A percentile compares a stretch with the other conserved stretches of the same genome.
These are phyloP conservation scores for Gymnobelideus leadbeateri DNA, from an alignment of 2,113 vertebrate species.

Conservation along the genomic window DNA sequence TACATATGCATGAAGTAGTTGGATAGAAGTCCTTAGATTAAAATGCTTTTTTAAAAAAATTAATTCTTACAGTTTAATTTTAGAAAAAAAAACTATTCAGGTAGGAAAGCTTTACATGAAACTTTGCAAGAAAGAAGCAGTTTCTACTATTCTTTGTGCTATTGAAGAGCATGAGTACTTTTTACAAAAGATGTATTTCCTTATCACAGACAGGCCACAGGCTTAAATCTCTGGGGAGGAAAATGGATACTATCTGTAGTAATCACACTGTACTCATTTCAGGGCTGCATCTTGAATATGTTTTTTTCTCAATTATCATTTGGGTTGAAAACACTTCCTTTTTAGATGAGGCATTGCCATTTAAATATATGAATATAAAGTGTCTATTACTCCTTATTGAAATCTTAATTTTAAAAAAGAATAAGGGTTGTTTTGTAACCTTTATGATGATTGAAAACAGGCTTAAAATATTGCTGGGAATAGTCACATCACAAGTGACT, in stretches of 20 bases:
- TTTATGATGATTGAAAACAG: constrained; percentile 53
- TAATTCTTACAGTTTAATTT: constrained; percentile 66
- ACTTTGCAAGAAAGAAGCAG: constrained; percentile 45
- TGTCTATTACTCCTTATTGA: constrained; percentile 41
- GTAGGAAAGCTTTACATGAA: constrained; percentile 30
- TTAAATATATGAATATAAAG: constrained; percentile 40
- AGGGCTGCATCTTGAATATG: constrained; percentile 45
- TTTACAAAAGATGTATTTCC: constrained; percentile 53
- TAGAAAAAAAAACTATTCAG: constrained; percentile 42
- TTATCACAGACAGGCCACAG: constrained; percentile 50
- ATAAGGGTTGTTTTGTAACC: constrained; percentile 13
- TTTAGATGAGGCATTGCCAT: constrained; percentile 4
- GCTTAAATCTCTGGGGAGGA: constrained; percentile 49
- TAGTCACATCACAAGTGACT: constrained; percentile 38
- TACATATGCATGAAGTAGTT: background rate
- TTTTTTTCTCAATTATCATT: constrained; percentile 43
- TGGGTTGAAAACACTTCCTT: background rate
- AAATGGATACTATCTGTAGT: constrained; percentile 44
- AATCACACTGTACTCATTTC: constrained; percentile 45
- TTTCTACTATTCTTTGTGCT: constrained; percentile 46
- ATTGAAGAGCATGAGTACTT: constrained; percentile 36
- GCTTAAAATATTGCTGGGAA: constrained; percentile 19
- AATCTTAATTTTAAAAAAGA: constrained; percentile 40
- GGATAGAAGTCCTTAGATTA: constrained; percentile 41
- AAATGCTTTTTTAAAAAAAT: constrained; percentile 53